Conservation (phyloP, 2,797 vertebrate genomes). For the Helicolenus hilgendorfi region DNA sequence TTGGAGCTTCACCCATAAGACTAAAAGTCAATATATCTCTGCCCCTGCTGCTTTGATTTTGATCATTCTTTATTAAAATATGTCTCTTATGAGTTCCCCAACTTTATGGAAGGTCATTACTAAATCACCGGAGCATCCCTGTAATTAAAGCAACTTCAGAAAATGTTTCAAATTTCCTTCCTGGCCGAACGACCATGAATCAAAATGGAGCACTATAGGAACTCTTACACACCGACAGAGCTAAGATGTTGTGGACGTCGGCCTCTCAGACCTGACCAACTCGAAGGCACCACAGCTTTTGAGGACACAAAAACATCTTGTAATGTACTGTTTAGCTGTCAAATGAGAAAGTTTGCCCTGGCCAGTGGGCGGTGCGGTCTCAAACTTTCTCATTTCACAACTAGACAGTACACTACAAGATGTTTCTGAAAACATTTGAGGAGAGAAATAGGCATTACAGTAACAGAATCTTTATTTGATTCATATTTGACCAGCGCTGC, state of each 20-base stretch:
- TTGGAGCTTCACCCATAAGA: neutral
- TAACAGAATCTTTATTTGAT: no score
- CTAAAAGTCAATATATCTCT: neutral
- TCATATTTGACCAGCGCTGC: no score
- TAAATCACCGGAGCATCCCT: slow-evolving; percentile 6
- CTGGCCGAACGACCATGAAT: neutral
- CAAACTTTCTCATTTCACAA: accelerated
- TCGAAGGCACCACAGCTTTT: neutral
- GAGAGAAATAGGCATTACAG: no score
- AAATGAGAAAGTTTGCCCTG: neutral
- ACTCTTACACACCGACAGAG: neutral
- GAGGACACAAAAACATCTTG: neutral
- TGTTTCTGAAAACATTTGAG: neutral
- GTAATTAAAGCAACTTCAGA: slow-evolving; percentile 28
- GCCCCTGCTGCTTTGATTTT: slow-evolving; percentile 9
- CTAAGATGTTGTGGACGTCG: neutral
- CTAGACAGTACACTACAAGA: neutral
- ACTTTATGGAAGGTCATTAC: neutral
- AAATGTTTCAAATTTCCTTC: slow-evolving; percentile 11
- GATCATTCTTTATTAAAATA: neutral
- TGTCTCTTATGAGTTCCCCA: neutral
- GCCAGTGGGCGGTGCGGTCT: neutral
- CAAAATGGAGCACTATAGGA: neutral
- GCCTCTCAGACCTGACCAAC: neutral
- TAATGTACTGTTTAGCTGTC: neutral